phyloP scores from a whole-genome alignment of 2,797 vertebrate genomes.

The Siniperca scherzeri region DNA sequence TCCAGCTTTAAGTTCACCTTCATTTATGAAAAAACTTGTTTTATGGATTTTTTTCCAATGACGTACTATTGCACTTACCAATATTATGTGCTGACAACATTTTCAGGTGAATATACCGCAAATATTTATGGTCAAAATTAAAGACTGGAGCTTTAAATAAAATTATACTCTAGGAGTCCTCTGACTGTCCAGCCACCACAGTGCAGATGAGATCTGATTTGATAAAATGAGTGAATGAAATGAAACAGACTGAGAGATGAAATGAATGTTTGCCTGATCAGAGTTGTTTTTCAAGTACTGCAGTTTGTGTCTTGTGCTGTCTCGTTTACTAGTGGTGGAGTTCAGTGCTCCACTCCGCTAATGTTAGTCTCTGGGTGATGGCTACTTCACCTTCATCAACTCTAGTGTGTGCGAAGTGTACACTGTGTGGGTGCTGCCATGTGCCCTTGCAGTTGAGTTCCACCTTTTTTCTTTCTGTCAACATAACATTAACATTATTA shows the following conservation, averaged over 20 bases:
- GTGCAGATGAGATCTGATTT: too few species aligned
- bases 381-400: neutral
- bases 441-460: neutral
- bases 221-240: too few species aligned
- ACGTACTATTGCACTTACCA: neutral
- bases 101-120: too few species aligned
- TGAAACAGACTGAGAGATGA: neutral
- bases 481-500: too few species aligned
- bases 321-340: neutral
- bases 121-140: too few species aligned
- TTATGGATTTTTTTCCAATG: neutral
- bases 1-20: too few species aligned
- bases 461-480: neutral
- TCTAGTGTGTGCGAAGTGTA: neutral
- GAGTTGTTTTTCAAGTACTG: neutral
- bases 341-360: neutral
- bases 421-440: neutral
- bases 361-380: neutral
- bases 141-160: neutral
- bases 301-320: neutral
- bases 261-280: neutral
- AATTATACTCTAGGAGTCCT: neutral
- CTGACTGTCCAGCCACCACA: too few species aligned
- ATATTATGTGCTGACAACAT: neutral
- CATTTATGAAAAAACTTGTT: neutral